Base-by-base conservation (phyloP, 2,888 invertebrate genomes). In the Phyto melanocephala region DNA sequence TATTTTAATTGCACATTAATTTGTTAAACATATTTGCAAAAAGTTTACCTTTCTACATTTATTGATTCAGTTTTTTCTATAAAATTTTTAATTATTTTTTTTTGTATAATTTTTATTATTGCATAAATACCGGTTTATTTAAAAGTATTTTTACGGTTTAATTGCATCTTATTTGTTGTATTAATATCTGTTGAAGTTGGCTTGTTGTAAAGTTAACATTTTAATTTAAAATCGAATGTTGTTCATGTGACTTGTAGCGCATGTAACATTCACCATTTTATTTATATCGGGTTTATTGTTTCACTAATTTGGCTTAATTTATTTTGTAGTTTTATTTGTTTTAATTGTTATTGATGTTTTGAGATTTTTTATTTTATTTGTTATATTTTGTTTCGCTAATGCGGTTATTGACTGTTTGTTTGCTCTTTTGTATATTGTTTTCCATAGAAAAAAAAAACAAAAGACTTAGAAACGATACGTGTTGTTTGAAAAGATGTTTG, bases 381-480 rank as follows among this genome's bases (percentile, higher is more conserved):
- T 45, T 20, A 45, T 33, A 45, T 62, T 65, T 75, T 47, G 17
- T 63, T 54, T 47, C 68, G 45, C 24, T 52, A 24, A 52, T 24
- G 52, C 52, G 52, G 52, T 47, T 54, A 33, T 56, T 56, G 33
- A 17, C 33, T 47, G 47, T 17, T n/a, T 28, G 11, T 5, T 56
- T 5, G 15, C 33, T 56, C 54, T 15, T 56, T 56, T 56, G 54
- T 4, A 15, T 52, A 5, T 3, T 28, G 3, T 28, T 5, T 28
- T 28, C 6, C 6, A 6, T 6, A 6, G 28, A 5, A 28, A 28
- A 5, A 28, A 28, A 37, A 47, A 70, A 54, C 54, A n/a, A 77
- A 70, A 71, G 60, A 62, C n/a, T 54, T 42, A 35, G 50, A 56
- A 71, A 42, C 65, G 17, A 79, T 71, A 79, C 71, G 71, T 58